These are phyloP conservation scores for Hypomesus transpacificus DNA, from an alignment of 2,113 vertebrate genomes.

Conservation along the genomic window DNA sequence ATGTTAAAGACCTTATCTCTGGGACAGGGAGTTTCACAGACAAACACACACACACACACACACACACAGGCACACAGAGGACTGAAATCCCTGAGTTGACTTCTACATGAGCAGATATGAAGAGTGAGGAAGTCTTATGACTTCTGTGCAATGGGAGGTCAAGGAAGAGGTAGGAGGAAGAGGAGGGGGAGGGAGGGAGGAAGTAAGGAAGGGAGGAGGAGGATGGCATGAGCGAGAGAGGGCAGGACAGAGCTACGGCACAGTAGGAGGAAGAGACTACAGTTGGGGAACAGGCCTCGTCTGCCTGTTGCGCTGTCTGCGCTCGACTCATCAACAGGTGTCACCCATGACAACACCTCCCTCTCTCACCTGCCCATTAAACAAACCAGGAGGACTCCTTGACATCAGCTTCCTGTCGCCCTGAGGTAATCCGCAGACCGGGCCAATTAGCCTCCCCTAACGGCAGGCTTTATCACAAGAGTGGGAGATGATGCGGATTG, in stretches of 20 bases:
- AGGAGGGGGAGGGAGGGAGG: neutral
- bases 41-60: too few relatives aligned
- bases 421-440: neutral
- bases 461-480: too few relatives aligned
- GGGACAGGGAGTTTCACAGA: too few relatives aligned
- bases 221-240: neutral
- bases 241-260: neutral
- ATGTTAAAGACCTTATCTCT: too few relatives aligned
- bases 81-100: neutral
- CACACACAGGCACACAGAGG: too few relatives aligned
- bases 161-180: too few relatives aligned
- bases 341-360: neutral
- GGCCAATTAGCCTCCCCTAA: neutral
- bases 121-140: neutral
- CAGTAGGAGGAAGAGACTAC: neutral
- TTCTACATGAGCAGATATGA: constrained; percentile 11
- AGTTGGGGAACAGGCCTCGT: neutral
- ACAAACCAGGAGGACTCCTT: neutral
- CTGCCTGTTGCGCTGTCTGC: neutral
- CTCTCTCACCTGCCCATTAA: neutral
- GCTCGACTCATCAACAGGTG: neutral
- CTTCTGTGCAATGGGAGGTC: too few relatives aligned
- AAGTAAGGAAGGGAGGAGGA: neutral
- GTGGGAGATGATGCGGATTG: too few relatives aligned
- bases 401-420: too few relatives aligned